Conservation (phyloP, 2,888 invertebrate species). For the Macrophya alboannulata region DNA sequence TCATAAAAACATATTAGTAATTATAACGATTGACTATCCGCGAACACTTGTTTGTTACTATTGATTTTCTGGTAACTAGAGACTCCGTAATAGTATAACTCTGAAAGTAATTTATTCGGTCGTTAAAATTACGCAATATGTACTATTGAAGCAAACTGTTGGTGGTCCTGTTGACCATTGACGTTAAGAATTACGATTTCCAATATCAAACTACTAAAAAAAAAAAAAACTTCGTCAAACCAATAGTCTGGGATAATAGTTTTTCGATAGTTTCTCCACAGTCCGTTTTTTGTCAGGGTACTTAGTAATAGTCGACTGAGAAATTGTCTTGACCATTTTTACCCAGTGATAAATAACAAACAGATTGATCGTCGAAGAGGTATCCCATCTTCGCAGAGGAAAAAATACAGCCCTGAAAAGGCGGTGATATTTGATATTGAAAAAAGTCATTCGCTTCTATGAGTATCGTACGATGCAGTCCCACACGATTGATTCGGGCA, state of each 20-base stretch:
- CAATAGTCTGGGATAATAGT: neutral
- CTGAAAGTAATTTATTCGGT: neutral
- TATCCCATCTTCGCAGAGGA: neutral
- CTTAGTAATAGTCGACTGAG: neutral
- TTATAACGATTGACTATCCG: neutral
- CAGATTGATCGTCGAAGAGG: too few species aligned
- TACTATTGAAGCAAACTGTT: neutral
- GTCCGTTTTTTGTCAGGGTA: neutral
- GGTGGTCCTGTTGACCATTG: neutral
- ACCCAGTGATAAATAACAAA: neutral
- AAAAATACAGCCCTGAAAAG: neutral
- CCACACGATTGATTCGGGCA: too few species aligned
- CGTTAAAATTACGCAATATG: neutral
- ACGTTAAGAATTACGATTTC: neutral
- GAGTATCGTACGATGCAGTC: neutral
- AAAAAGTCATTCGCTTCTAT: neutral
- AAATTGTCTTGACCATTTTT: neutral
- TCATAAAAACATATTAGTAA: neutral
- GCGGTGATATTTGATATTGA: neutral
- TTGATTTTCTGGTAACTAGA: neutral
- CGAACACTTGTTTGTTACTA: neutral
- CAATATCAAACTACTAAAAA: neutral
- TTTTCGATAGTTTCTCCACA: neutral
- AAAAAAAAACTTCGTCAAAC: neutral
- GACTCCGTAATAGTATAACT: neutral